phyloP scores from a whole-genome alignment of 1,140 invertebrate genomes.

The Dreissena rostriformis region DNA sequence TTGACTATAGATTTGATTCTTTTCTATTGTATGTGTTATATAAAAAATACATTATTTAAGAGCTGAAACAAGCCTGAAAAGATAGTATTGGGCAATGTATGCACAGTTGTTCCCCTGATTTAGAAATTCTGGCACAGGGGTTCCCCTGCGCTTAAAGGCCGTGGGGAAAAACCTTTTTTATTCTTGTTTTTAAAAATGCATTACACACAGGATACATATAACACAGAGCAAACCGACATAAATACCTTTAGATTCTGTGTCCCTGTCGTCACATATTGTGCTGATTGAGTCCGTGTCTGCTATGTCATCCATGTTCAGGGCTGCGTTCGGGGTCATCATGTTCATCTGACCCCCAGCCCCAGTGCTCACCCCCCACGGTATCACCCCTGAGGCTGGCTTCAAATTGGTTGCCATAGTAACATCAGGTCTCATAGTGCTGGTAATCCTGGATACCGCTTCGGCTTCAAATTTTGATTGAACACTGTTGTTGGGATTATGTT shows the following conservation, averaged over 20 bases:
- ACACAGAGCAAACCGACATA: not conserved
- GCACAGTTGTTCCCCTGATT: too few relatives aligned
- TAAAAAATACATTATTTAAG: too few relatives aligned
- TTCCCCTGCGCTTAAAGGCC: too few relatives aligned
- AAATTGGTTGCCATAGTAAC: not conserved
- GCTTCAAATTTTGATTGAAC: not conserved
- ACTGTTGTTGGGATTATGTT: not conserved
- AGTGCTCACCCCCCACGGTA: not conserved
- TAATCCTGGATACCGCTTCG: too few relatives aligned
- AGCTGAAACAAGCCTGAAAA: too few relatives aligned
- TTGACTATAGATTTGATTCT: too few relatives aligned
- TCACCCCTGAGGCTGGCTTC: not conserved
- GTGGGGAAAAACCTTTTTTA: too few relatives aligned
- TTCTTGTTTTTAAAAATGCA: not conserved
- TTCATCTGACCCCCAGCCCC: not conserved
- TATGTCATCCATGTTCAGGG: conserved; percentile 21
- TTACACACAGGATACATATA: not conserved
- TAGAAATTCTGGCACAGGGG: too few relatives aligned
- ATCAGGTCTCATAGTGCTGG: not conserved
- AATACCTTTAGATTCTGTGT: conserved; percentile 50
- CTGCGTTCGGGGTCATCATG: conserved; percentile 11
- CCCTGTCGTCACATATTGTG: conserved; percentile 48
- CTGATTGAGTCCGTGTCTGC: conserved; percentile 49
- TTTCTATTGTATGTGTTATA: too few relatives aligned
- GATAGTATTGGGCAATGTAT: too few relatives aligned